Conservation (phyloP, 2,113 vertebrate genomes). For the Ictalurus furcatus region DNA sequence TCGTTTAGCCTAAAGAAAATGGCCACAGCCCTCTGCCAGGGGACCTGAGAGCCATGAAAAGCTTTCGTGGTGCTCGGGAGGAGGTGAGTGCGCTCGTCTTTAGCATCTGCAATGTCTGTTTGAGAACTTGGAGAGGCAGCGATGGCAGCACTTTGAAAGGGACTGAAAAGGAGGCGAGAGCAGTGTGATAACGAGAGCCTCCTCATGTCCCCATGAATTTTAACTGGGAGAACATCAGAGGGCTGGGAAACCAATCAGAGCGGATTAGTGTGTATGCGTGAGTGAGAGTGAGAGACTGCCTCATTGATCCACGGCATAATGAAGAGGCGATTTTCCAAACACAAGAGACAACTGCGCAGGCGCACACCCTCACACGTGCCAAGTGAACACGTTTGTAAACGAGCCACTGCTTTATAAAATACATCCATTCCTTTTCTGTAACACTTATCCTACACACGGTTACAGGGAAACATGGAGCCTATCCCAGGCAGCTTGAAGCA, state of each 20-base stretch:
- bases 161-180: conserved; percentile 45
- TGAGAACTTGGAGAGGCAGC: conserved; percentile 44
- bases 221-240: conserved; percentile 53
- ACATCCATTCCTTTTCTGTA: too few relatives aligned
- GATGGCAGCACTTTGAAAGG: conserved; percentile 50
- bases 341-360: conserved; percentile 15
- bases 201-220: conserved; percentile 45
- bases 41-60: conserved; percentile 40
- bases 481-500: too few relatives aligned
- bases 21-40: conserved; percentile 22
- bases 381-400: background rate
- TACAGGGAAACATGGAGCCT: too few relatives aligned
- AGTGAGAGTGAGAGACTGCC: conserved; percentile 6
- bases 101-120: conserved; percentile 32
- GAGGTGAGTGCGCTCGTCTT: conserved; percentile 46
- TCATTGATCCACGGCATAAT: conserved; percentile 44
- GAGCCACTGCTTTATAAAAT: background rate
- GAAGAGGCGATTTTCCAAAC: conserved; percentile 46
- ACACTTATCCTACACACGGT: too few relatives aligned
- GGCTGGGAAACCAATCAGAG: conserved; percentile 49
- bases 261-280: conserved; percentile 29
- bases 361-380: conserved; percentile 1
- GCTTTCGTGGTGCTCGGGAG: conserved; percentile 44
- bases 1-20: conserved; percentile 43
- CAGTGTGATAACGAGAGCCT: conserved; percentile 45